A percentile compares a stretch with the other conserved stretches of the same genome.
phyloP scores from a whole-genome alignment of 2,888 invertebrate species.

The Dynastes hyllus region DNA sequence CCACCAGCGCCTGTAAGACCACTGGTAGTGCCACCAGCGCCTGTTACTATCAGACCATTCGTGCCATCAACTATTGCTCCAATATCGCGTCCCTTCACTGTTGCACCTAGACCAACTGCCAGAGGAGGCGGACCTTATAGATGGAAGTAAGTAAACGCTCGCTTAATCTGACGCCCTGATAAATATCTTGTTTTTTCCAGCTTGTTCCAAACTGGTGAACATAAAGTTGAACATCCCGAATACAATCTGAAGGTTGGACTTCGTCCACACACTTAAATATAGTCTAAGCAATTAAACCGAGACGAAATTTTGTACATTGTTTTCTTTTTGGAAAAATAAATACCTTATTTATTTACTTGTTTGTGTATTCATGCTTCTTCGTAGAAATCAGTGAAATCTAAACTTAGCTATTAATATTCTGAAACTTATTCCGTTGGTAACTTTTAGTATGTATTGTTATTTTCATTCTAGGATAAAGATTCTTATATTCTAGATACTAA shows the following conservation, averaged over 20 bases:
- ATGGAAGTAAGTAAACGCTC: conserved; percentile 61
- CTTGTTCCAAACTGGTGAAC: conserved; percentile 8
- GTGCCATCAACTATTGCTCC: not conserved
- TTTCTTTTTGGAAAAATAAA: conserved; percentile 45
- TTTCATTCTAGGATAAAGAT: too few species aligned
- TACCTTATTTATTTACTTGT: conserved; percentile 33
- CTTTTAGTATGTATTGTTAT: too few species aligned
- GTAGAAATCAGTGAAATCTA: too few species aligned
- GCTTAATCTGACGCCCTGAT: too few species aligned
- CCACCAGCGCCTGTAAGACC: not conserved
- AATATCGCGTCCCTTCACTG: conserved; percentile 6
- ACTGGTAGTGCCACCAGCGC: not conserved
- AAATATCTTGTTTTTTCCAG: conserved; percentile 8
- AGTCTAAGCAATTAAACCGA: conserved; percentile 13
- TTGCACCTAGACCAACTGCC: conserved; percentile 2
- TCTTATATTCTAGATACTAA: too few species aligned
- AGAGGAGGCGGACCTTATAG: conserved; percentile 74
- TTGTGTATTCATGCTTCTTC: not conserved
- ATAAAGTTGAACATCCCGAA: conserved; percentile 33
- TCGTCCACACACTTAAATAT: not conserved
- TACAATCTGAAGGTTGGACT: conserved; percentile 26
- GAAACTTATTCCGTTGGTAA: too few species aligned
- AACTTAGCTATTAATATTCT: not conserved
- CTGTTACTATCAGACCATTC: not conserved
- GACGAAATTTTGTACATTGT: conserved; percentile 38